Base-by-base conservation (phyloP, 2,888 invertebrate genomes). In the Artemia sinica region DNA sequence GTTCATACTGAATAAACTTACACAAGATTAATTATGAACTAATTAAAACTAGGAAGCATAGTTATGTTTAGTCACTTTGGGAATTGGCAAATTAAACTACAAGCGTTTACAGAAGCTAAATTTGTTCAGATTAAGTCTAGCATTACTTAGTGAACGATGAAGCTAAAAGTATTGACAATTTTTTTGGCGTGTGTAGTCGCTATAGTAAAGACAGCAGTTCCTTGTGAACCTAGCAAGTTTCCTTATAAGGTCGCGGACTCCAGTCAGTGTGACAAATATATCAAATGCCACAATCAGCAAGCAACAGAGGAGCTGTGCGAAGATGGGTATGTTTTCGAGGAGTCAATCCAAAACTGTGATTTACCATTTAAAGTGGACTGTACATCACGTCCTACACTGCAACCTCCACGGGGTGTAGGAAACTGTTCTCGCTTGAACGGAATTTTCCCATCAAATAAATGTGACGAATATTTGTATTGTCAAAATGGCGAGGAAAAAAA, bases 391-490 rank as follows among this genome's bases (percentile, higher is more conserved):
- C 28, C 65, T 8, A 51, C 50, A n/a, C 68, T 70, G 18, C 70
- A 70, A 49, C 70, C 70, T 4, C 68, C 70, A 8, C 58, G 68
- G 66, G 70, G 68, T 14, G 7, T 10, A 14, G 70, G 70, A 13
- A 70, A 70, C 68, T 70, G 70, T 48, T 65, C 66, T 13, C 68
- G 70, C 12, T 68, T 70, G n/a, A 70, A 70, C 66, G 70, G 70
- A 12, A 51, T 70, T 48, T 70, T 68, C 52, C 9, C 68, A 8
- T 48, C 66, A 11, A 51, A 70, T 28, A 68, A 66, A 63, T 70
- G 70, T 66, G 70, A 70, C 65, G 65, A 70, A 28, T 68, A 70
- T 52, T 68, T 58, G 28, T 70, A 51, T 52, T 70, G 70, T 52
- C 63, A 66, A 8, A 63, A n/a, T 6, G 70, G 70, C 12, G 18